phyloP scores from a whole-genome alignment of 1,140 invertebrate species.

The Ladona fulva region DNA sequence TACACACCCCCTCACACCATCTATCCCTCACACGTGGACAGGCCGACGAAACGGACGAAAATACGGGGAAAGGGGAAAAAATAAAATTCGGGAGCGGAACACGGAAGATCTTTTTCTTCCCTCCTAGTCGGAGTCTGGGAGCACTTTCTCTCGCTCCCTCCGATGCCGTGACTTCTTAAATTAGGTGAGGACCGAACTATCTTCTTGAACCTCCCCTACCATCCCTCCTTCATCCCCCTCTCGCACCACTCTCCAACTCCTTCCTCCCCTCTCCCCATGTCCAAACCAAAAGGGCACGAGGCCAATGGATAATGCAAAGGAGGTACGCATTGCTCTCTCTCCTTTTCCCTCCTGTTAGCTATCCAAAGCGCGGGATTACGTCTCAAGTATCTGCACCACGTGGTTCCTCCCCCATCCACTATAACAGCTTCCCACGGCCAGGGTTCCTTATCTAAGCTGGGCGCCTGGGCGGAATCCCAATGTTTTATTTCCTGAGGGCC shows the following conservation, averaged over 20 bases:
- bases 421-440: too few species aligned
- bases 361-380: constrained; percentile 1
- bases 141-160: not conserved
- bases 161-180: not conserved
- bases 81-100: not conserved
- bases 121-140: too few species aligned
- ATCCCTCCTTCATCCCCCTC: not conserved
- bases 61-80: not conserved
- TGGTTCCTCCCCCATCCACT: too few species aligned
- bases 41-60: not conserved
- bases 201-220: not conserved
- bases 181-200: not conserved
- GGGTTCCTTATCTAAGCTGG: too few species aligned
- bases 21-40: not conserved
- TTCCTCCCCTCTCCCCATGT: not conserved
- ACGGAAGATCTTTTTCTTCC: too few species aligned
- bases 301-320: not conserved
- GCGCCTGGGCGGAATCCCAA: too few species aligned
- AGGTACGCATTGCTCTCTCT: not conserved
- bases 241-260: not conserved
- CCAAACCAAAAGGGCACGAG: not conserved
- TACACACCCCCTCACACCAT: not conserved
- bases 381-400: not conserved
- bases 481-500: too few species aligned
- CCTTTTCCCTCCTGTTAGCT: too few species aligned